Base-by-base conservation (phyloP, 2,888 invertebrate species). In the Prionchulus punctatus region DNA sequence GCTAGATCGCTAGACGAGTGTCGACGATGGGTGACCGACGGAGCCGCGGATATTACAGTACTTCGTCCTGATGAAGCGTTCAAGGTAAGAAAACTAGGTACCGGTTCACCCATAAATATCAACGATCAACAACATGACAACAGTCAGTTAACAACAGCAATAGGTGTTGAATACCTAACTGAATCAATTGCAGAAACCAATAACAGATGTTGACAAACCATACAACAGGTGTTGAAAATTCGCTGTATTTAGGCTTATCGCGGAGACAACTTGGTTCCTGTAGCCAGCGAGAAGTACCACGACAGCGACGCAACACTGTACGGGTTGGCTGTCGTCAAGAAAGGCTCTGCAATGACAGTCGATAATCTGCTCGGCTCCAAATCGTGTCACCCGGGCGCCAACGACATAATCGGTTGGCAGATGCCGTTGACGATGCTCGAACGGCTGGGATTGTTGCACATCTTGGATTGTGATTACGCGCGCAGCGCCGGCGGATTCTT, bases 321-420 rank as follows among this genome's bases (percentile, higher is more conserved):
- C 50, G 50, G 28, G 12, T 7, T 49, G 23, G 50, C 50, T 30
- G 50, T 49, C 3, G 50, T 49, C 4, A 49, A 49, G 12, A 26
- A 23, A 28, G 30, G 50, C 4, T 28, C 50, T 4, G 28, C 26
- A 18, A 18, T 49, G 4, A 18, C 27, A 28, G 4, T 49, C 28
- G 28, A 26, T 49, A 49, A 28, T 28, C 21, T 49, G 30, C 4
- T 49, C 15, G 50, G 50, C 12, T 28, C 50, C 4, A 49, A 30
- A 49, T 49, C 50, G 4, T 49, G 50, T 21, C 50, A 49, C 30
- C 50, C 50, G 12, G 27, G 28, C 3, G 50, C 50, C 28, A 49
- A 49, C 30, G 50, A 49, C 30, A 12, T 49, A 18, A 4, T 49
- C 4, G 50, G 50, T 49, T 49, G 50, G 50, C 12, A 49, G 4